Percentiles rank a stretch among this genome's conserved stretches.
Conservation (phyloP, 2,113 vertebrate genomes). For the Gymnogyps californianus region DNA sequence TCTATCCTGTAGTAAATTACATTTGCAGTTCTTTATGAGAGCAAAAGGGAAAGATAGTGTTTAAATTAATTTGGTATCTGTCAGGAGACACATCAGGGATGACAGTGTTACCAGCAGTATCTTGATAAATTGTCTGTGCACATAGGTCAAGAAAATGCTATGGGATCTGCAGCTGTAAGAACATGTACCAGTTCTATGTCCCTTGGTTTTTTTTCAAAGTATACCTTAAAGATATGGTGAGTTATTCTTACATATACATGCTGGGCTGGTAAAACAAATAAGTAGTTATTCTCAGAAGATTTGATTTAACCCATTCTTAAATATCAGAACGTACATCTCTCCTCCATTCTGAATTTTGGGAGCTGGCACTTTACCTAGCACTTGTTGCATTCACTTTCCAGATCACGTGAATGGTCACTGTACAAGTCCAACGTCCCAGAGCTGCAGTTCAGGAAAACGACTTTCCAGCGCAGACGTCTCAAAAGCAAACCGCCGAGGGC, state of each 20-base stretch:
- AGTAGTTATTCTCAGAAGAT: neutral
- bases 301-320: neutral
- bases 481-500: slow-evolving; percentile 88
- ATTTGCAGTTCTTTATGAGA: neutral
- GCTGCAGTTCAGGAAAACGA: slow-evolving; percentile 87
- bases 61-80: neutral
- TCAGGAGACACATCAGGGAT: neutral
- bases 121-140: neutral
- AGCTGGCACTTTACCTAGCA: neutral
- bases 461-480: slow-evolving; percentile 87
- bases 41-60: neutral
- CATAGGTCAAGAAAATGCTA: neutral
- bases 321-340: neutral
- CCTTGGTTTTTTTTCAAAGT: neutral
- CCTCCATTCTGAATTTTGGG: neutral
- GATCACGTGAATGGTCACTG: slow-evolving; percentile 98
- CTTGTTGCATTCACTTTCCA: slow-evolving; percentile 75
- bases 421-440: slow-evolving; percentile 92
- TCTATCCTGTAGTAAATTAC: neutral
- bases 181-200: neutral
- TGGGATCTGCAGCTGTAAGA: neutral
- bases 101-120: neutral
- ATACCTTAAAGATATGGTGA: neutral
- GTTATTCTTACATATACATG: neutral
- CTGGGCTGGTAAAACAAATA: neutral